Evolutionary conservation across 2,113 vertebrate genomes (phyloP).

Genomic region (Amblyornis subalaris): DNA sequence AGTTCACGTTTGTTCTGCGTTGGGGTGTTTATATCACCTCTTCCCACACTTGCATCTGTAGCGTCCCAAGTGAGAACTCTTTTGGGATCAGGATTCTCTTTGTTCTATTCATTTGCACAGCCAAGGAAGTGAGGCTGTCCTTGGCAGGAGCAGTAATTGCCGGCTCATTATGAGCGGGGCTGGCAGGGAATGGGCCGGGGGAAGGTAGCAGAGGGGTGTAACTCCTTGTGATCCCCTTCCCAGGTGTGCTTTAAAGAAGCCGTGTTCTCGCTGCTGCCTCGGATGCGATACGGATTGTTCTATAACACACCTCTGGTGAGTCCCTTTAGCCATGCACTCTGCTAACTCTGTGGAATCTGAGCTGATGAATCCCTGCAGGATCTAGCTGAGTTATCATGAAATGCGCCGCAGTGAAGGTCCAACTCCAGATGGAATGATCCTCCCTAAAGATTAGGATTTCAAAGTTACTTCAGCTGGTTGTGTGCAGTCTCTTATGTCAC

Average conservation of each 20-base stretch:
- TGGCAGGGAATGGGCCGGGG: neutral
- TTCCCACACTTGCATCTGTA: neutral
- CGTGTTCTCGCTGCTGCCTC: slow-evolving; percentile 89
- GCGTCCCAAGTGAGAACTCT: neutral
- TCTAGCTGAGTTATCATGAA: too few species aligned
- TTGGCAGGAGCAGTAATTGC: slow-evolving; percentile 1
- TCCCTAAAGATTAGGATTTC: neutral
- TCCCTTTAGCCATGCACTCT: neutral
- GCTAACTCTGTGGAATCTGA: neutral
- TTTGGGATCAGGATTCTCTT: neutral
- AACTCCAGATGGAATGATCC: neutral
- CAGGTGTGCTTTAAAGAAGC: slow-evolving; percentile 95
- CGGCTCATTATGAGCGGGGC: neutral
- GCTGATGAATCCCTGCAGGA: neutral
- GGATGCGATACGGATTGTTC: slow-evolving; percentile 95
- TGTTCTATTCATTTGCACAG: slow-evolving; percentile 3
- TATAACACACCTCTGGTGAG: slow-evolving; percentile 97
- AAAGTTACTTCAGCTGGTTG: neutral
- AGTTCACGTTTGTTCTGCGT: neutral
- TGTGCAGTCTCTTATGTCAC: neutral
- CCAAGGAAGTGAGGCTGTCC: neutral
- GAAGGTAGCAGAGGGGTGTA: neutral
- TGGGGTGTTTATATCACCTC: neutral
- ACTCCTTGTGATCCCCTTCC: slow-evolving; percentile 7
- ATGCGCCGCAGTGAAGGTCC: neutral